Evolutionary conservation across 2,113 vertebrate genomes (phyloP), one percentile per base, ranked within the genome.

Genomic region (Panthera tigris): DNA sequence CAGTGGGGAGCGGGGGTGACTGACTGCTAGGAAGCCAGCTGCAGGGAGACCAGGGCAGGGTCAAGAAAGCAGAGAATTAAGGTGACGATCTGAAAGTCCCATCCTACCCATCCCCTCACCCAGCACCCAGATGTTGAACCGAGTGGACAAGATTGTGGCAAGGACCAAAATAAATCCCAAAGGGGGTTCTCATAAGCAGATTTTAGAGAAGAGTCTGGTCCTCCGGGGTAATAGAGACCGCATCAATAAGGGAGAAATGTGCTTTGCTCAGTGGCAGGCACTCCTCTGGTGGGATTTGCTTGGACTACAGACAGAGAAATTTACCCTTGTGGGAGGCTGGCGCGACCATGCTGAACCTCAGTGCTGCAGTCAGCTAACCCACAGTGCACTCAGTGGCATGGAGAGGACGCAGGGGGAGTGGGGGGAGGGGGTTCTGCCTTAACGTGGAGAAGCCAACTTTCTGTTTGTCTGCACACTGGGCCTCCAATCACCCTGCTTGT

Each of bases 181-280:
- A 41, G 27, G 2, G 27, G 15, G 69, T 16, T 39, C 45, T 57
- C 15, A 36, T 48, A 41, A 73, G 69, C 16, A 71, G 45, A 29
- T 57, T n/a, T 63, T n/a, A 85, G 68, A 81, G 48, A 41, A 31
- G 61, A 39, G 23, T 48, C 55, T 19, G 52, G 6, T 11, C 55
- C 33, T 50, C 7, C 23, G 0, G 3, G 18, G 29, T 48, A 57
- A 41, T 10, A 31, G 0, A 31, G 8, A 79, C 3, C 0, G 0
- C n/a, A 48, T 11, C 45, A 31, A 65, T 11, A 73, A 73, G 52
- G 27, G 31, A 14, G 7, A 19, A 23, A 3, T 13, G 31, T 0
- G 12, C 61, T 71, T 33, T 48, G 29, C 29, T 69, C 12, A 12
- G 5, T 12, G 29, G 52, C n/a, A 31, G 81, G 73, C 84, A 55